Percentiles rank a stretch among this genome's conserved stretches.
Evolutionary conservation across 1,140 invertebrate genomes (phyloP).

Genomic region (Papilio polyxenes): DNA sequence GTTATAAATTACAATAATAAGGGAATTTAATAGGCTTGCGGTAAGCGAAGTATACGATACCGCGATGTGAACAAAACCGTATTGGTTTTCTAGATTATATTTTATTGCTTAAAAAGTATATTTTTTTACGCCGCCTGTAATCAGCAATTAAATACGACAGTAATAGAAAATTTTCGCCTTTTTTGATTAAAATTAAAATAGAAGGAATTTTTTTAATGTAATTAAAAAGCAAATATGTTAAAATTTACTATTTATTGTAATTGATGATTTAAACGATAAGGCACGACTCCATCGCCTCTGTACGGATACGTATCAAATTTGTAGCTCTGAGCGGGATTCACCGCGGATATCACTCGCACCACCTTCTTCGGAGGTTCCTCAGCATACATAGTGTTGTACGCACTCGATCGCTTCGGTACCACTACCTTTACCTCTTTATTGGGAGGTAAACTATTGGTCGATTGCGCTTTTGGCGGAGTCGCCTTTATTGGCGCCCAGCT

Average conservation of each 20-base stretch:
- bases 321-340: conserved; percentile 64
- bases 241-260: conserved; percentile 30
- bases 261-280: conserved; percentile 39
- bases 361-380: conserved; percentile 68
- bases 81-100: background rate
- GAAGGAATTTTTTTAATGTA: background rate
- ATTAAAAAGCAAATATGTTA: background rate
- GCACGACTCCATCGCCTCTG: conserved; percentile 35
- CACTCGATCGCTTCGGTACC: conserved; percentile 48
- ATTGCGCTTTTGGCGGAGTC: background rate
- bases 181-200: background rate
- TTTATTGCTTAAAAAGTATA: background rate
- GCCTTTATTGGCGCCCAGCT: conserved; percentile 1
- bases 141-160: background rate
- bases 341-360: conserved; percentile 63
- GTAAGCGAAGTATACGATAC: background rate
- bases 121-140: background rate
- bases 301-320: conserved; percentile 57
- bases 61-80: background rate
- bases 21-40: background rate
- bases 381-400: conserved; percentile 62
- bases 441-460: background rate
- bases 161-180: background rate
- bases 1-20: background rate
- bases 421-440: conserved; percentile 41